Evolutionary conservation across 2,888 invertebrate species (phyloP).

Genomic region (Azorinus chamasolen): DNA sequence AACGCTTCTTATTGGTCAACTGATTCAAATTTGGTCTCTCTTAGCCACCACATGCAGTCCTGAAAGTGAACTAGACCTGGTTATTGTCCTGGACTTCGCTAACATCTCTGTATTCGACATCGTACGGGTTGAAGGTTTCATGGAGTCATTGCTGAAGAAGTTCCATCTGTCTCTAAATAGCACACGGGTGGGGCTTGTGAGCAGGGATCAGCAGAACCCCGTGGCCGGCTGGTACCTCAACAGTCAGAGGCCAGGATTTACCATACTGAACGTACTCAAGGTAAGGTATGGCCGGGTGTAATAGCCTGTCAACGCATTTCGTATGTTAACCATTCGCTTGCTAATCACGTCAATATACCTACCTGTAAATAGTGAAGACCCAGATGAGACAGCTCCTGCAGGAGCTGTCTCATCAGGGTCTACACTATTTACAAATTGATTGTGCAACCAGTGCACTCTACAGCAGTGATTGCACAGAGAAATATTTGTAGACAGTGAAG

Average conservation of each 20-base stretch:
- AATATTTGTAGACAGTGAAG: too few relatives aligned
- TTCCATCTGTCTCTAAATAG: conserved; percentile 23
- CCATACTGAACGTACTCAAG: conserved; percentile 34
- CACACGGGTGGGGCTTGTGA: conserved; percentile 52
- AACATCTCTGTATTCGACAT: conserved; percentile 22
- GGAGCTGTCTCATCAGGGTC: too few relatives aligned
- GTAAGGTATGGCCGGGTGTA: conserved; percentile 12
- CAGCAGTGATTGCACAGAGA: too few relatives aligned
- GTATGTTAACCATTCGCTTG: too few relatives aligned
- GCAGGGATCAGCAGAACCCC: conserved; percentile 30
- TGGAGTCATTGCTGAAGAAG: conserved; percentile 33
- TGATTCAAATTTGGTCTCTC: too few relatives aligned
- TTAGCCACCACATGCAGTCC: conserved; percentile 32
- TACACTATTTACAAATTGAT: too few relatives aligned
- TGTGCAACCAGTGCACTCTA: too few relatives aligned
- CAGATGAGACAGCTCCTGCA: too few relatives aligned
- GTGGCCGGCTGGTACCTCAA: conserved; percentile 56
- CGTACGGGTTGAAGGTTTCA: conserved; percentile 26
- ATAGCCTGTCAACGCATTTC: too few relatives aligned
- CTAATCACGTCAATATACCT: too few relatives aligned
- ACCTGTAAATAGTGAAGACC: too few relatives aligned
- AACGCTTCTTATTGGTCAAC: too few relatives aligned
- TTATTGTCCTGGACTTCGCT: conserved; percentile 50
- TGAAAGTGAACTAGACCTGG: conserved; percentile 40
- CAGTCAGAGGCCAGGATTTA: conserved; percentile 47